Evolutionary conservation across 1,140 invertebrate species (phyloP).

Genomic region (Stegodyphus dumicola): DNA sequence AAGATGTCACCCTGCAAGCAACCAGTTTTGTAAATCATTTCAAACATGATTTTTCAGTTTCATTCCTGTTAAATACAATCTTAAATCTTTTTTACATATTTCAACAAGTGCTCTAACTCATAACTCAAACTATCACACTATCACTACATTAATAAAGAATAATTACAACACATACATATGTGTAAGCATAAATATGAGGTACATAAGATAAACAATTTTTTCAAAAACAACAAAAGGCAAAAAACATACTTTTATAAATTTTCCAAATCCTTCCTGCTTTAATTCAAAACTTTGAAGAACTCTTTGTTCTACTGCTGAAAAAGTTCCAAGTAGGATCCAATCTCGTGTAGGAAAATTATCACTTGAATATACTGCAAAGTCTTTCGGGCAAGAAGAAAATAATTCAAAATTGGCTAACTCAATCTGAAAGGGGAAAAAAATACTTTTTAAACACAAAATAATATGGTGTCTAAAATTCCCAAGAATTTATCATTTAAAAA

Average conservation of each 20-base stretch:
- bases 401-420: slow-evolving; percentile 98
- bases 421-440: slow-evolving; percentile 72
- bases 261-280: slow-evolving; percentile 85
- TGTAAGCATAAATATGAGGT: too few species aligned
- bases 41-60: too few species aligned
- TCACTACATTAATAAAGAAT: too few species aligned
- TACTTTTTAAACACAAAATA: not conserved
- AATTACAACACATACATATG: too few species aligned
- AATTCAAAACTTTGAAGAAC: slow-evolving; percentile 88
- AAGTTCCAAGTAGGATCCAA: slow-evolving; percentile 89
- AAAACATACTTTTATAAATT: slow-evolving; percentile 79
- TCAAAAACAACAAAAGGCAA: not conserved
- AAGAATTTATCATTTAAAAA: too few species aligned
- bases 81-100: too few species aligned
- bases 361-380: slow-evolving; percentile 83
- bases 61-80: too few species aligned
- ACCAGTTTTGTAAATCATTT: too few species aligned
- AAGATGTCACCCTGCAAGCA: too few species aligned
- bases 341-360: slow-evolving; percentile 92
- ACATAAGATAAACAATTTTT: not conserved
- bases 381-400: slow-evolving; percentile 95
- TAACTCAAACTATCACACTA: too few species aligned
- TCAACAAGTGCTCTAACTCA: too few species aligned
- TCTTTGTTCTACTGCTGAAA: slow-evolving; percentile 86
- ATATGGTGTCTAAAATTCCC: too few species aligned